Conservation (phyloP, 1,140 invertebrate species). For the Drosophila miranda region DNA sequence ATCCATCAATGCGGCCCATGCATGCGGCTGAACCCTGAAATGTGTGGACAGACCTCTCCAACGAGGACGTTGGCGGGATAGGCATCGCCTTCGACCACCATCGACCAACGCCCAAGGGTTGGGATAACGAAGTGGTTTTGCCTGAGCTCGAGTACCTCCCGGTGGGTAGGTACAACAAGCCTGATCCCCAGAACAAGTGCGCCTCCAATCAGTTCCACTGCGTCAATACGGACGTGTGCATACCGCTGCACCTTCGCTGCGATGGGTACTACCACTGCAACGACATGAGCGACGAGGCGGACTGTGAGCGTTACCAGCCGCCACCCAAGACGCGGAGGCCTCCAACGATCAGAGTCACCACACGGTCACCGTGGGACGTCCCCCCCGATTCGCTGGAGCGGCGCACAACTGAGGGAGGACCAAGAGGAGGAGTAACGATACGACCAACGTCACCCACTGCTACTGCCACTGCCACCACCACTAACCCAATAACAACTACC, state of each 20-base stretch:
- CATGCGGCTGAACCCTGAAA: too few species aligned
- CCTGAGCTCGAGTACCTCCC: conserved; percentile 50
- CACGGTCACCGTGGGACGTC: conserved; percentile 11
- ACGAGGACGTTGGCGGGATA: conserved; percentile 12
- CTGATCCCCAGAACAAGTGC: conserved; percentile 54
- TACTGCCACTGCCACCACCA: conserved; percentile 34
- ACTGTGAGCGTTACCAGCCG: conserved; percentile 82
- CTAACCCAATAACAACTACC: conserved; percentile 60
- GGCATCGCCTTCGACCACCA: background rate
- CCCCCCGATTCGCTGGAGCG: conserved; percentile 4
- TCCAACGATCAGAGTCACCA: background rate
- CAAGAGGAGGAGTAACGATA: conserved; percentile 15
- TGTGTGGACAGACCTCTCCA: too few species aligned
- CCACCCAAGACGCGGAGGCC: conserved; percentile 15
- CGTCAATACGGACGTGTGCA: conserved; percentile 85
- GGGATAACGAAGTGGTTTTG: background rate
- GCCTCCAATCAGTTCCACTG: conserved; percentile 82
- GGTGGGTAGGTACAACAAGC: conserved; percentile 47
- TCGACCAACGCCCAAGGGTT: background rate
- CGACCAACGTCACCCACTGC: conserved; percentile 10
- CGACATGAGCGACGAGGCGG: conserved; percentile 88
- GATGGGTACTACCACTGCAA: conserved; percentile 89
- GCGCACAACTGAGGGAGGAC: background rate
- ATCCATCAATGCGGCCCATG: too few species aligned
- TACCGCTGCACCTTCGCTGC: conserved; percentile 87